phyloP scores from a whole-genome alignment of 2,888 invertebrate species.

The Pristionchus mayeri region DNA sequence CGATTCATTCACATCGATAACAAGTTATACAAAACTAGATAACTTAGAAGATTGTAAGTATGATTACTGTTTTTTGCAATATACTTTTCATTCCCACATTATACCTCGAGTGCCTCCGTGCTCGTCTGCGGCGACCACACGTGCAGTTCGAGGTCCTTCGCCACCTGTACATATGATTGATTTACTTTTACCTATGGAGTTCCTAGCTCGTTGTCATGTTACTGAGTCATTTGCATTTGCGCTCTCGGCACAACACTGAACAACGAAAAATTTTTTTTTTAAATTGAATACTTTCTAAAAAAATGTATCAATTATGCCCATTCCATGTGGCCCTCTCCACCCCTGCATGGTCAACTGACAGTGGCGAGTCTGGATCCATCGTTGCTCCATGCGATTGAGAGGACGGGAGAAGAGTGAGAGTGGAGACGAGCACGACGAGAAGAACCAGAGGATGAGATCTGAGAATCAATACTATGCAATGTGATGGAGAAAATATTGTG shows the following conservation, averaged over 20 bases:
- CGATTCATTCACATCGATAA: background rate
- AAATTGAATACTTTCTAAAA: background rate
- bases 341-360: too few relatives aligned
- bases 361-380: conserved; percentile 90
- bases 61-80: background rate
- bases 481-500: too few relatives aligned
- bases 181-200: too few relatives aligned
- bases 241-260: background rate
- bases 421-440: conserved; percentile 40
- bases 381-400: conserved; percentile 93
- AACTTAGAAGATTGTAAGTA: background rate
- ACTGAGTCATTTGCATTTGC: too few relatives aligned
- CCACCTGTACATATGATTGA: conserved; percentile 79
- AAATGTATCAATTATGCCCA: background rate
- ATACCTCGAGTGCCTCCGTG: conserved; percentile 41
- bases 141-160: conserved; percentile 90
- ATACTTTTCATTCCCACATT: background rate
- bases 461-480: background rate
- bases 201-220: too few relatives aligned
- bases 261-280: background rate
- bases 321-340: background rate
- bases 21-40: background rate
- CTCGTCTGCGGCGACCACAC: conserved; percentile 84
- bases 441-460: background rate
- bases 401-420: conserved; percentile 79